Conservation (phyloP, 2,113 vertebrate species). For the Verasper variegatus region DNA sequence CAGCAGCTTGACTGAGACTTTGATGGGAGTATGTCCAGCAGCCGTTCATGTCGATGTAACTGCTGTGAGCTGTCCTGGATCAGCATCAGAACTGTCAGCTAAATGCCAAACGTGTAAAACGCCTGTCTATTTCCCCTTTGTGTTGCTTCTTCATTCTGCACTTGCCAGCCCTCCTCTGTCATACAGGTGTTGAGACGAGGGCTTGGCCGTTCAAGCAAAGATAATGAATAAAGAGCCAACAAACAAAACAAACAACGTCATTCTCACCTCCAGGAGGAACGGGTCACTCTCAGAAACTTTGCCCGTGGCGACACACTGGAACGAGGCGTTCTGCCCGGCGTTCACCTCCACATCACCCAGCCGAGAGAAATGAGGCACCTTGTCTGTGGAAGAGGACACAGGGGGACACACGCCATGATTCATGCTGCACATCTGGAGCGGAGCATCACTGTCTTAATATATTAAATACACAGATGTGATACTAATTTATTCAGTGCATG, state of each 20-base stretch:
- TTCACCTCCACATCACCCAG: slow-evolving; percentile 94
- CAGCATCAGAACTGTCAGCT: slow-evolving; percentile 4
- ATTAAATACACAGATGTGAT: slow-evolving; percentile 41
- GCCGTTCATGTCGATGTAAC: not conserved
- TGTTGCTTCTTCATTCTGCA: not conserved
- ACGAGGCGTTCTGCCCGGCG: slow-evolving; percentile 90
- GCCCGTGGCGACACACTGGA: slow-evolving; percentile 91
- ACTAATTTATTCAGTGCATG: slow-evolving; percentile 26
- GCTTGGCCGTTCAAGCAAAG: not conserved
- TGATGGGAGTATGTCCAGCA: not conserved
- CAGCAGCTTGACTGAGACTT: slow-evolving; percentile 4
- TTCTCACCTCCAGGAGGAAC: slow-evolving; percentile 90
- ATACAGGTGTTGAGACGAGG: slow-evolving; percentile 4
- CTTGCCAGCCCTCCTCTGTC: not conserved
- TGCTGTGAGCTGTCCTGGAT: not conserved
- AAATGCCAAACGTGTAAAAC: slow-evolving; percentile 12
- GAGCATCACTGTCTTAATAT: slow-evolving; percentile 34
- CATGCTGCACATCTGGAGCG: slow-evolving; percentile 45
- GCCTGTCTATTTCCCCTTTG: not conserved
- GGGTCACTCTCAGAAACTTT: slow-evolving; percentile 84
- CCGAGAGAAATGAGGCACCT: slow-evolving; percentile 92
- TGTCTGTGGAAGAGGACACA: slow-evolving; percentile 80
- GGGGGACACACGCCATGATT: slow-evolving; percentile 4
- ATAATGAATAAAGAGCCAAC: not conserved
- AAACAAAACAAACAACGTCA: not conserved